Evolutionary conservation across 2,888 invertebrate genomes (phyloP), one percentile per base, ranked within the genome.

Genomic region (Andrena fulva): DNA sequence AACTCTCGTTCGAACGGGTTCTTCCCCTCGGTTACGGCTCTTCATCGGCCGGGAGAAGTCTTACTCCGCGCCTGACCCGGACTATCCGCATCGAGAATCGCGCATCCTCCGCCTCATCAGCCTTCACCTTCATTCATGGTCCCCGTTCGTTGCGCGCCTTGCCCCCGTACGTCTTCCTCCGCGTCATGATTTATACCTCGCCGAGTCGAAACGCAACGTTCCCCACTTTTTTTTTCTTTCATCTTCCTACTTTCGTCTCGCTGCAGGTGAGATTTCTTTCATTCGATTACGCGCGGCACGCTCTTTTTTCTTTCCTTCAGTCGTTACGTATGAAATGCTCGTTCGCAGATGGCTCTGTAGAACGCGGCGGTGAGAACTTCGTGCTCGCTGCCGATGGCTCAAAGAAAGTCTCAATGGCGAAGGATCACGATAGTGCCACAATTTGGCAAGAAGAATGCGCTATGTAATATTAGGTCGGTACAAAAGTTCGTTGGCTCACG

Each of bases 1-100:
- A 89, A 89, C 87, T 88, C 87, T 85, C 80, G 76, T 87, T 87
- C 86, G 87, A 89, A 89, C 87, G 85, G 89, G 88, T 90, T 90
- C 85, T 85, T 84, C 87, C 83, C 84, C 86, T 82, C 80, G 64
- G 85, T 83, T 86, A 84, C 84, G 87, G 80, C 85, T 88, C 87
- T 87, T 87, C 87, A 84, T 88, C 88, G 85, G 76, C 66, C 74
- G 59, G 54, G 77, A 88, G 88, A 88, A 87, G 88, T 88, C 88
- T 88, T 86, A 88, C 86, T 87, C 85, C 74, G 72, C 50, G 74
- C 66, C 87, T 80, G 86, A 79, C 73, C 84, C 77, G 85, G 82
- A 85, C 84, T 88, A 88, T 88, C 88, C 88, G 69, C 87, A 79
- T 69, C 77, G 76, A 63, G 87, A 77, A 88, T 87, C 87, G 79